phyloP scores from a whole-genome alignment of 2,888 invertebrate species.

The Tromatobia lineatoria region DNA sequence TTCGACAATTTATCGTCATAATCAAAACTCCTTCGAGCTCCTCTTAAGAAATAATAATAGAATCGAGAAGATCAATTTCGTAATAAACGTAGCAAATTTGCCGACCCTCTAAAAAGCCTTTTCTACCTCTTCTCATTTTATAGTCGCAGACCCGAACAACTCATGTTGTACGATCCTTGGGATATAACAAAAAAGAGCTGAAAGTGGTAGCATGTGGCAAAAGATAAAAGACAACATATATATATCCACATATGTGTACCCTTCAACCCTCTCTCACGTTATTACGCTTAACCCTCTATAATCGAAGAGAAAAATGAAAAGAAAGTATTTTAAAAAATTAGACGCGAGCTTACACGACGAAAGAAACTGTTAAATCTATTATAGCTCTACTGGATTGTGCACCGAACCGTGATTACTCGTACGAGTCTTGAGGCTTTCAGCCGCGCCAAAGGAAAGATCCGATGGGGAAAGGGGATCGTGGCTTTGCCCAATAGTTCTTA shows the following conservation, averaged over 20 bases:
- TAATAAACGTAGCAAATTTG: constrained; percentile 20
- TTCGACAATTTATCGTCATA: constrained; percentile 5
- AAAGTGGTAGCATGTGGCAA: constrained; percentile 24
- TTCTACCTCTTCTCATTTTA: neutral
- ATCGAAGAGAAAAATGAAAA: constrained; percentile 3
- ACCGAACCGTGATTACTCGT: constrained; percentile 73
- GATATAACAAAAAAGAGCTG: constrained; percentile 2
- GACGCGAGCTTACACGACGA: constrained; percentile 7
- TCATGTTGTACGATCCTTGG: neutral
- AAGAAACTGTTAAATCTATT: constrained; percentile 81
- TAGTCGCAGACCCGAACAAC: neutral
- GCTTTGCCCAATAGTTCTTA: constrained; percentile 26
- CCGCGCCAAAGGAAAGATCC: neutral
- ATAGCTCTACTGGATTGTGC: constrained; percentile 65
- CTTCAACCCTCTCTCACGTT: constrained; percentile 14
- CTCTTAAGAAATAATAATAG: constrained; percentile 6
- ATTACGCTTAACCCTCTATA: constrained; percentile 8
- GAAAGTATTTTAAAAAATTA: constrained; percentile 22
- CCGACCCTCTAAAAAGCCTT: neutral
- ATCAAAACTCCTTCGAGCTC: neutral
- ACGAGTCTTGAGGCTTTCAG: constrained; percentile 4
- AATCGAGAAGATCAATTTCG: neutral
- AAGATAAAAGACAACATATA: neutral
- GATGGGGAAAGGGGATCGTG: constrained; percentile 4
- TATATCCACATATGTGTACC: neutral